A percentile compares a stretch with the other conserved stretches of the same genome.
These are phyloP conservation scores for Propithecus coquereli DNA, from an alignment of 2,113 vertebrate genomes.

Conservation along the genomic window DNA sequence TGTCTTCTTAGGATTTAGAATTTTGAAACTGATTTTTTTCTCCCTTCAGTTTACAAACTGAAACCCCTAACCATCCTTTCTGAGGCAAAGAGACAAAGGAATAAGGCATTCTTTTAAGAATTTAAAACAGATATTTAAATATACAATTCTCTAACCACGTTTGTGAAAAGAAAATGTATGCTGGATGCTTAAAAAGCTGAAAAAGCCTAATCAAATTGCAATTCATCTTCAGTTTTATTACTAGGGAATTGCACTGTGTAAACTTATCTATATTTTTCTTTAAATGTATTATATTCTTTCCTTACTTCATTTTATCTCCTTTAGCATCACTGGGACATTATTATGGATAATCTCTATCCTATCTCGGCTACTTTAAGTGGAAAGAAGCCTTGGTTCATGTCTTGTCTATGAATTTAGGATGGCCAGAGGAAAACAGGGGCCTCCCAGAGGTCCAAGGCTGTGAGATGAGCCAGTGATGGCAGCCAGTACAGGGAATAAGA, in stretches of 20 bases:
- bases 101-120: neutral
- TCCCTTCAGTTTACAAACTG: neutral
- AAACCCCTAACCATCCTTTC: neutral
- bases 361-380: neutral
- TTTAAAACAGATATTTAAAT: neutral
- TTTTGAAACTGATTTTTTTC: neutral
- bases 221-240: neutral
- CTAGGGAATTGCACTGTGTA: neutral
- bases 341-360: neutral
- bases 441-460: neutral
- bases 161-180: neutral
- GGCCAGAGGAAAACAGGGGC: neutral
- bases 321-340: neutral
- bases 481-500: neutral
- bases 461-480: neutral
- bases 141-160: neutral
- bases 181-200: neutral
- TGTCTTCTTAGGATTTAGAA: neutral
- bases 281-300: neutral
- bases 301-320: neutral
- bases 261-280: neutral
- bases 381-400: neutral
- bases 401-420: neutral
- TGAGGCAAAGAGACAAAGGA: neutral
- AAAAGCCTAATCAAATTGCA: neutral